Percentiles rank a stretch among this genome's conserved stretches.
These are phyloP conservation scores for Vanessa atalanta DNA, from an alignment of 1,140 invertebrate genomes.

Conservation along the genomic window DNA sequence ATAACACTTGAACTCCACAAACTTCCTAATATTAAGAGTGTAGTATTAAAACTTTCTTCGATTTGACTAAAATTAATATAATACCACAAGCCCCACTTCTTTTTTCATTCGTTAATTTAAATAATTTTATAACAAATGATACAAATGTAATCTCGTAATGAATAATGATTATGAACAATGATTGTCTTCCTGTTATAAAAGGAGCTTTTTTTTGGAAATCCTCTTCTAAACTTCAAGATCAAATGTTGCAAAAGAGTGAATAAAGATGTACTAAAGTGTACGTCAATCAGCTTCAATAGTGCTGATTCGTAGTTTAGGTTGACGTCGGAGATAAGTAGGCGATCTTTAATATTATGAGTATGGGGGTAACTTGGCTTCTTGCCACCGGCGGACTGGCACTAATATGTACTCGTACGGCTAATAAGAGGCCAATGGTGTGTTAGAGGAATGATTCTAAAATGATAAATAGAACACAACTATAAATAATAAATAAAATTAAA, in stretches of 20 bases:
- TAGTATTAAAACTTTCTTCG: too few species aligned
- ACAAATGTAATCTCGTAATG: too few species aligned
- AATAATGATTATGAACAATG: too few species aligned
- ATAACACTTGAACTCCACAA: too few species aligned
- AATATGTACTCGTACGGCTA: slow-evolving; percentile 31
- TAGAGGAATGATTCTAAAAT: neutral
- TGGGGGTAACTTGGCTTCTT: slow-evolving; percentile 45
- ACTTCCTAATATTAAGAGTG: too few species aligned
- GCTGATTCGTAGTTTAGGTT: slow-evolving; percentile 53
- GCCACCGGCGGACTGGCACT: slow-evolving; percentile 43
- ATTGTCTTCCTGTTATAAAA: too few species aligned
- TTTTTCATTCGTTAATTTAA: too few species aligned
- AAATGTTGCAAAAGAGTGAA: neutral
- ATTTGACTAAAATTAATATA: too few species aligned
- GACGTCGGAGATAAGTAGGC: slow-evolving; percentile 55
- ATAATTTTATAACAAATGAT: too few species aligned
- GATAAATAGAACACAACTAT: neutral
- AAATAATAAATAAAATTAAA: neutral
- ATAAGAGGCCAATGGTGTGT: slow-evolving; percentile 31
- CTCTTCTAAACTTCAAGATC: too few species aligned
- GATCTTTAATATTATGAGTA: slow-evolving; percentile 58
- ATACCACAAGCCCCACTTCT: too few species aligned
- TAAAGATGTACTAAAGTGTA: neutral
- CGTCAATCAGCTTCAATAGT: slow-evolving; percentile 38
- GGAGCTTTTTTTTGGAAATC: too few species aligned